phyloP scores from a whole-genome alignment of 2,113 vertebrate genomes.

The Dolichallabes microphthalmus region DNA sequence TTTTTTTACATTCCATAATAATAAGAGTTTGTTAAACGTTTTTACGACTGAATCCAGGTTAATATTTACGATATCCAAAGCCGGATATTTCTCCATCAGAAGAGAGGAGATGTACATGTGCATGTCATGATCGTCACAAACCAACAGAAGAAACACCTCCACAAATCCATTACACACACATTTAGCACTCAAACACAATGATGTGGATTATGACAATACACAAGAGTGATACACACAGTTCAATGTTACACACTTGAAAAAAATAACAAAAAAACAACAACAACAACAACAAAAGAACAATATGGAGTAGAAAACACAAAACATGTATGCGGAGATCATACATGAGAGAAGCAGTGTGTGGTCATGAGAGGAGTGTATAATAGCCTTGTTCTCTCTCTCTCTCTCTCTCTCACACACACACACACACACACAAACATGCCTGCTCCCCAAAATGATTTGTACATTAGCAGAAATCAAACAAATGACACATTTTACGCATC shows the following conservation, averaged over 20 bases:
- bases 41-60: slow-evolving; percentile 47
- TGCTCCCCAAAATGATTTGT: neutral
- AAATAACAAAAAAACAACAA: neutral
- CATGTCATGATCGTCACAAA: slow-evolving; percentile 20
- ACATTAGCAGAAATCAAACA: neutral
- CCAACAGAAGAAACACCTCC: slow-evolving; percentile 7
- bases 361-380: slow-evolving; percentile 20
- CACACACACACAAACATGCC: slow-evolving; percentile 13
- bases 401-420: neutral
- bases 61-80: slow-evolving; percentile 60
- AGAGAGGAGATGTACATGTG: neutral
- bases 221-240: neutral
- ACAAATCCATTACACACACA: slow-evolving; percentile 29
- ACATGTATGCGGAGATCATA: slow-evolving; percentile 45
- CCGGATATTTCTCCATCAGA: slow-evolving; percentile 36
- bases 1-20: neutral
- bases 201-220: neutral
- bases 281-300: neutral
- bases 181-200: slow-evolving; percentile 9
- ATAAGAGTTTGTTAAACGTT: neutral
- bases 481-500: neutral
- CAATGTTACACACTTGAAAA: neutral
- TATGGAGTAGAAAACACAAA: neutral
- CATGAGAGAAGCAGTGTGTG: slow-evolving; percentile 27
- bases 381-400: neutral